Evolutionary conservation across 2,888 invertebrate species (phyloP).

Genomic region (Drosophila imparisetae): DNA sequence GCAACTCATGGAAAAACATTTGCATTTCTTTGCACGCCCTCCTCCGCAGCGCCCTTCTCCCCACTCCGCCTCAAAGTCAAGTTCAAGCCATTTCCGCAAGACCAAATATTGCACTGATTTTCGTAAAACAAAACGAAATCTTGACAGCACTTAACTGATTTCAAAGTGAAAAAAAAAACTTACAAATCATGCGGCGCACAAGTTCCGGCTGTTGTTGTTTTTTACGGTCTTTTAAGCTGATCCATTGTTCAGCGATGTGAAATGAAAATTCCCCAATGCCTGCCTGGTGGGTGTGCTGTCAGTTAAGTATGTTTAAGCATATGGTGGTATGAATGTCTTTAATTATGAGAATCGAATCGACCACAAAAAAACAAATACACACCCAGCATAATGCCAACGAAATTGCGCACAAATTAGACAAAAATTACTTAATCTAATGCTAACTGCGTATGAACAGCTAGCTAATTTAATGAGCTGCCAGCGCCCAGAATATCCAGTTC

Average conservation of each 20-base stretch:
- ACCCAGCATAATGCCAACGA: conserved; percentile 34
- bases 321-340: conserved; percentile 45
- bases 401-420: conserved; percentile 40
- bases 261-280: conserved; percentile 63
- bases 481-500: conserved; percentile 49
- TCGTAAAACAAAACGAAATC: conserved; percentile 28
- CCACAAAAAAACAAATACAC: conserved; percentile 24
- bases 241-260: conserved; percentile 63
- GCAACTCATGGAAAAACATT: conserved; percentile 44
- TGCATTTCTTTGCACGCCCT: conserved; percentile 60
- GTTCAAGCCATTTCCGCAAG: conserved; percentile 67
- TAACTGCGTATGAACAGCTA: conserved; percentile 53
- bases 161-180: conserved; percentile 42
- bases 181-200: conserved; percentile 71
- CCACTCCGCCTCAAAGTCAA: conserved; percentile 61
- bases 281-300: conserved; percentile 51
- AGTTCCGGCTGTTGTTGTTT: conserved; percentile 65
- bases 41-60: neutral
- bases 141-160: conserved; percentile 42
- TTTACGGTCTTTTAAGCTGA: conserved; percentile 50
- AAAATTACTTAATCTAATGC: conserved; percentile 65
- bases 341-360: conserved; percentile 59
- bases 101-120: conserved; percentile 53
- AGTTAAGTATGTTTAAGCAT: conserved; percentile 35
- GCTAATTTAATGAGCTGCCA: conserved; percentile 60